Conservation (phyloP, 2,888 invertebrate species). For the Anthophora plumipes region DNA sequence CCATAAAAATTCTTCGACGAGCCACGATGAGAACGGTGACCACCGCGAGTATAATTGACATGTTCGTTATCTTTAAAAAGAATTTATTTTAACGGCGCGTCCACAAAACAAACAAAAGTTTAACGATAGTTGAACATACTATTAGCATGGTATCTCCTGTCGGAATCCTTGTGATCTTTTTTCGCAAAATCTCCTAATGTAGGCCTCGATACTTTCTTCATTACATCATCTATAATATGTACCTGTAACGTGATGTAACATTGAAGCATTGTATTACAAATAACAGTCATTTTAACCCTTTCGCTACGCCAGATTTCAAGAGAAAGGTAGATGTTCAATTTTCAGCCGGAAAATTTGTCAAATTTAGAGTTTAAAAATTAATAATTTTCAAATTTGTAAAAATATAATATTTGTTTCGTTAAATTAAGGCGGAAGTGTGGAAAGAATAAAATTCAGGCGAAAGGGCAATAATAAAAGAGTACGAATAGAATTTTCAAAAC, state of each 20-base stretch:
- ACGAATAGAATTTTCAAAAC: no score
- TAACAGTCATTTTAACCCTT: no score
- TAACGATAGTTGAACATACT: slow-evolving; percentile 58
- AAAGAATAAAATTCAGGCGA: no score
- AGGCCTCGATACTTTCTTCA: slow-evolving; percentile 55
- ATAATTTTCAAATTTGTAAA: no score
- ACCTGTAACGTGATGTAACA: slow-evolving; percentile 61
- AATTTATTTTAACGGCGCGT: slow-evolving; percentile 15
- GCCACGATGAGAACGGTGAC: slow-evolving; percentile 69
- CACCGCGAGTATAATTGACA: slow-evolving; percentile 67
- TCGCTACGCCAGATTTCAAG: no score
- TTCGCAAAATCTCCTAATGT: slow-evolving; percentile 61
- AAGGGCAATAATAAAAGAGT: no score
- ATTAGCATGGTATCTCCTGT: slow-evolving; percentile 74
- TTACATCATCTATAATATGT: slow-evolving; percentile 66
- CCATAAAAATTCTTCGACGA: slow-evolving; percentile 68
- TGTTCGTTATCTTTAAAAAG: slow-evolving; percentile 70
- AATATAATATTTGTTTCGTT: no score
- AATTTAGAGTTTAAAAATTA: no score
- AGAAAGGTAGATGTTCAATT: no score
- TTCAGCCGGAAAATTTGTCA: no score
- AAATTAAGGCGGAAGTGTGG: no score
- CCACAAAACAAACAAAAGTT: background rate
- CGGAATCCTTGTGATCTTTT: slow-evolving; percentile 75
- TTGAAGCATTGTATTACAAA: background rate